Conservation (phyloP, 2,797 vertebrate genomes). For the Craterocephalus amniculus region DNA sequence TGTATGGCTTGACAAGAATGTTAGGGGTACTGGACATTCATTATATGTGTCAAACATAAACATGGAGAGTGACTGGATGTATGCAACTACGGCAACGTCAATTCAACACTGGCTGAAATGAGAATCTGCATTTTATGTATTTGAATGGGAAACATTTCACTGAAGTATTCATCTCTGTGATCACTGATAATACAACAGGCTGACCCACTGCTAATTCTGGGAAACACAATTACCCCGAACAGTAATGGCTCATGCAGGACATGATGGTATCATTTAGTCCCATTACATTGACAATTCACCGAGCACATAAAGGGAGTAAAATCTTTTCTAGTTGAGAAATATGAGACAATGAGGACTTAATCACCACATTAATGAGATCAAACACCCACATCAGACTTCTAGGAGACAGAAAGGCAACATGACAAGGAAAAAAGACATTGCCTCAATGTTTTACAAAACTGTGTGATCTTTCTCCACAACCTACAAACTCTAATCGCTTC, state of each 20-base stretch:
- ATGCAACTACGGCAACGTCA: not conserved
- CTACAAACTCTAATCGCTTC: slow-evolving; percentile 52
- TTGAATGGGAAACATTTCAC: slow-evolving; percentile 35
- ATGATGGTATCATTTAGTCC: slow-evolving; percentile 57
- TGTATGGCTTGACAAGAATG: not conserved
- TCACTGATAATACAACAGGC: slow-evolving; percentile 33
- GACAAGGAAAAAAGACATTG: slow-evolving; percentile 30
- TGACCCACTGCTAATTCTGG: slow-evolving; percentile 51
- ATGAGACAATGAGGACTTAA: slow-evolving; percentile 65
- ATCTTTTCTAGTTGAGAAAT: slow-evolving; percentile 51
- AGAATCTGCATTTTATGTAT: slow-evolving; percentile 8
- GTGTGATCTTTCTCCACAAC: slow-evolving; percentile 42
- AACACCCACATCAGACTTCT: slow-evolving; percentile 46
- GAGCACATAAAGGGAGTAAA: slow-evolving; percentile 49
- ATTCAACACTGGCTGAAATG: slow-evolving; percentile 1
- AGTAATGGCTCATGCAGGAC: slow-evolving; percentile 52
- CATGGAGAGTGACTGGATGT: not conserved
- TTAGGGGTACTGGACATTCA: not conserved
- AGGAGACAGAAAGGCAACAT: slow-evolving; percentile 33
- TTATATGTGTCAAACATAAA: not conserved
- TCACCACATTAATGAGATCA: slow-evolving; percentile 66
- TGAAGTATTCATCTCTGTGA: slow-evolving; percentile 30
- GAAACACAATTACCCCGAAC: slow-evolving; percentile 57
- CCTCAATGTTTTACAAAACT: slow-evolving; percentile 50
- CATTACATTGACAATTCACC: slow-evolving; percentile 56